Evolutionary conservation across 2,888 invertebrate species (phyloP).

Genomic region (Pammene aurita): DNA sequence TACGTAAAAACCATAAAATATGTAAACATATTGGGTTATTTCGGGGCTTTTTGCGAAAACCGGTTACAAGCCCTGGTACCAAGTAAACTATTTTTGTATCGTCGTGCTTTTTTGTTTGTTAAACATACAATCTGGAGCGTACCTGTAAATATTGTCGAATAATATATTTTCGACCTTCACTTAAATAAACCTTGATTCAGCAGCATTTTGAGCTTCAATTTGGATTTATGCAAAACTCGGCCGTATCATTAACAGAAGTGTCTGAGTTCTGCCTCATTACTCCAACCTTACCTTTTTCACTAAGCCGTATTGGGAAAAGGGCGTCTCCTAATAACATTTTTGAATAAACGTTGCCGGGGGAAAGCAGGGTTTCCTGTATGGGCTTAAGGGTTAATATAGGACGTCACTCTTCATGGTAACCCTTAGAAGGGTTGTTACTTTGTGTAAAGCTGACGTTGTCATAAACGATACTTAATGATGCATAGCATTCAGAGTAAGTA

Average conservation of each 20-base stretch:
- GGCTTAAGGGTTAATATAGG: conserved; percentile 55
- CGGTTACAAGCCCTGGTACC: no score
- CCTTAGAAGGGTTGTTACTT: conserved; percentile 72
- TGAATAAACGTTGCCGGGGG: conserved; percentile 45
- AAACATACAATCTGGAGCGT: neutral
- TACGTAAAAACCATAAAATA: no score
- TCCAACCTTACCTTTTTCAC: conserved; percentile 57
- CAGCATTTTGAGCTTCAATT: conserved; percentile 34
- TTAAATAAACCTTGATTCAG: conserved; percentile 35
- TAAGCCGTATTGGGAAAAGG: conserved; percentile 60
- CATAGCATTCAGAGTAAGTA: conserved; percentile 68
- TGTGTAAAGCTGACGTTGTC: conserved; percentile 73
- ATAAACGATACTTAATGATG: conserved; percentile 76
- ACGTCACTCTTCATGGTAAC: conserved; percentile 49
- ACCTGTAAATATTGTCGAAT: conserved; percentile 12
- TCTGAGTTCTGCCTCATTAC: conserved; percentile 65
- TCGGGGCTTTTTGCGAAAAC: no score
- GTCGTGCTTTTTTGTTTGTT: no score
- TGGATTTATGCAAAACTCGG: conserved; percentile 39
- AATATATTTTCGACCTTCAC: conserved; percentile 16
- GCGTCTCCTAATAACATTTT: conserved; percentile 59
- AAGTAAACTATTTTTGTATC: no score
- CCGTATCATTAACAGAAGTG: conserved; percentile 53
- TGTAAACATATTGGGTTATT: no score
- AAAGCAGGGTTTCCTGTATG: conserved; percentile 51